Base-by-base conservation (phyloP, 2,888 invertebrate genomes). In the Eupithecia subumbrata region DNA sequence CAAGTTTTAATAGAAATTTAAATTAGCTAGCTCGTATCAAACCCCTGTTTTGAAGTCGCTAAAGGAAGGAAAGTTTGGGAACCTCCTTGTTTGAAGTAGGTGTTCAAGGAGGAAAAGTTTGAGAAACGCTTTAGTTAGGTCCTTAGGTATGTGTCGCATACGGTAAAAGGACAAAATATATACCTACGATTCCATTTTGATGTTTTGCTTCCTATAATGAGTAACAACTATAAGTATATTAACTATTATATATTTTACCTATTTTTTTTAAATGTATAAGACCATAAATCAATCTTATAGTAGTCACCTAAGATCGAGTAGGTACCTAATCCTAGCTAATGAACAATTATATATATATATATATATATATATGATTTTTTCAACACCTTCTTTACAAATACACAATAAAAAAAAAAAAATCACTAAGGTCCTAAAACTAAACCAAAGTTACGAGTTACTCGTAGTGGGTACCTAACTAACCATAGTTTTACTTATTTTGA, bases 1-100 rank as follows among this genome's bases (percentile, higher is more conserved):
- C 88, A 94, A 94, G 93, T 94, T 94, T 94, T 94, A 93, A 94
- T 94, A 94, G 94, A 94, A 94, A 94, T 94, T 94, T 94, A 94
- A 94, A 94, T 93, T 93, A 94, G 93, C 93, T 90, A 91, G 92
- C 93, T 93, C 92, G 93, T 93, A 92, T 89, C 90, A 85, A 89
- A 43, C 43, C 43, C 43, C 40, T 45, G 68, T 68, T 76, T 56
- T 48, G 72, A 75, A 77, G 79, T 78, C 76, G 75, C 74, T 78
- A 76, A 77, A 74, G 77, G 74, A 73, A 73, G 74, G 70, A 77
- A 71, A 75, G 75, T 75, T 77, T 75, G 68, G 52, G 72, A 77
- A 71, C 48, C 70, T 69, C 63, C 71, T 71, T 18, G 5, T 48
- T 71, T 60, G 70, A 52, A 34, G 64, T 16, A 64, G 63, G 63